These are phyloP conservation scores for Philopotamus ludificatus DNA, from an alignment of 1,140 invertebrate species.

Conservation along the genomic window DNA sequence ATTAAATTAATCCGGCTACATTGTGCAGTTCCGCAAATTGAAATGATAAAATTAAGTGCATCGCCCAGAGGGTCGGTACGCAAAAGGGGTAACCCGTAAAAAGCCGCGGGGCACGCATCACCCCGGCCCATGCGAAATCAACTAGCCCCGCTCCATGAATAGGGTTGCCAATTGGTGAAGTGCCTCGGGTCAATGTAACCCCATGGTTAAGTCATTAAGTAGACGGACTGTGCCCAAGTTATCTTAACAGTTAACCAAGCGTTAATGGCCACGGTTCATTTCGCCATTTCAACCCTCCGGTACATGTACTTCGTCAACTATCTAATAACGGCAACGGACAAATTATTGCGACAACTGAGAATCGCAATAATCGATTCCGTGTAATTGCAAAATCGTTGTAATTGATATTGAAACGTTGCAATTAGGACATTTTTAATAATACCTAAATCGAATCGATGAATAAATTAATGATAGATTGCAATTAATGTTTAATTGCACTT, in stretches of 20 bases:
- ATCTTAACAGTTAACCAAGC: slow-evolving; percentile 36
- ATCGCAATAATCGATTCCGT: no score
- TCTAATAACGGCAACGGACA: no score
- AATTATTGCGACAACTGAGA: no score
- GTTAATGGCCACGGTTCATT: slow-evolving; percentile 20
- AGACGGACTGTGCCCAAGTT: slow-evolving; percentile 26
- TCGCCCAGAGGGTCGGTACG: background rate
- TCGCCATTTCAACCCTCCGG: background rate
- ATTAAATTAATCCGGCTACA: no score
- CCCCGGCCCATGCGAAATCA: slow-evolving; percentile 16
- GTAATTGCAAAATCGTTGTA: no score
- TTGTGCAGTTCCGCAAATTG: slow-evolving; percentile 9
- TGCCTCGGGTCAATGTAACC: slow-evolving; percentile 31
- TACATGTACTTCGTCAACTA: no score
- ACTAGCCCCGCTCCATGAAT: background rate
- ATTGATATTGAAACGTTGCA: no score
- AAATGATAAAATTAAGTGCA: slow-evolving; percentile 3
- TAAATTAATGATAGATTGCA: no score
- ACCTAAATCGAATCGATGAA: no score
- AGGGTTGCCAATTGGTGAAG: slow-evolving; percentile 27
- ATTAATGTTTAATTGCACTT: no score
- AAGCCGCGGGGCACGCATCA: slow-evolving; percentile 14
- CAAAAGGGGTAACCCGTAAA: background rate
- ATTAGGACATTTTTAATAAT: no score
- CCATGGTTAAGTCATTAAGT: slow-evolving; percentile 12